Conservation (phyloP, 2,797 vertebrate genomes). For the Podargus strigoides region DNA sequence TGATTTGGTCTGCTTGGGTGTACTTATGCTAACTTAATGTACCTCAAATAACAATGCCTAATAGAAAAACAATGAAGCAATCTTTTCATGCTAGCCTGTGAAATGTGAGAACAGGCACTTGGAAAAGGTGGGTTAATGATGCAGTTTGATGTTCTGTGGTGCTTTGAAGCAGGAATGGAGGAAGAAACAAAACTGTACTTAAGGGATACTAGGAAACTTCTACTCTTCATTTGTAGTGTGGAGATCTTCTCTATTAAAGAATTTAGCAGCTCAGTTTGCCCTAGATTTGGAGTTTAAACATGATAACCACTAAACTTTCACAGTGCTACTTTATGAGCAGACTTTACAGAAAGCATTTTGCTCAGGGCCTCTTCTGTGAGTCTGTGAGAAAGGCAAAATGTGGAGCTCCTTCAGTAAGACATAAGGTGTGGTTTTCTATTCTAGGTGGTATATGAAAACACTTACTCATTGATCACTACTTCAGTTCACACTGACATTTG, state of each 20-base stretch:
- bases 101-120: background rate
- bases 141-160: constrained; percentile 2
- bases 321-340: background rate
- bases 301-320: background rate
- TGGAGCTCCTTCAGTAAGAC: background rate
- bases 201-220: background rate
- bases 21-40: background rate
- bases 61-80: background rate
- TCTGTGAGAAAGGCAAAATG: background rate
- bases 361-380: background rate
- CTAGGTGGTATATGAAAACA: background rate
- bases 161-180: background rate
- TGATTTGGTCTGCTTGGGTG: background rate
- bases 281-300: background rate
- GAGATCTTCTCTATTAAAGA: background rate
- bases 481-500: background rate
- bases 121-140: background rate
- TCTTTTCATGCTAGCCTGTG: background rate
- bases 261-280: background rate
- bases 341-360: background rate
- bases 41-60: background rate
- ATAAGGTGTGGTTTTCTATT: background rate
- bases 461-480: background rate
- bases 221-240: background rate
- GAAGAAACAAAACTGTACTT: background rate